Base-by-base conservation (phyloP, 2,888 invertebrate species). In the Cancer borealis region DNA sequence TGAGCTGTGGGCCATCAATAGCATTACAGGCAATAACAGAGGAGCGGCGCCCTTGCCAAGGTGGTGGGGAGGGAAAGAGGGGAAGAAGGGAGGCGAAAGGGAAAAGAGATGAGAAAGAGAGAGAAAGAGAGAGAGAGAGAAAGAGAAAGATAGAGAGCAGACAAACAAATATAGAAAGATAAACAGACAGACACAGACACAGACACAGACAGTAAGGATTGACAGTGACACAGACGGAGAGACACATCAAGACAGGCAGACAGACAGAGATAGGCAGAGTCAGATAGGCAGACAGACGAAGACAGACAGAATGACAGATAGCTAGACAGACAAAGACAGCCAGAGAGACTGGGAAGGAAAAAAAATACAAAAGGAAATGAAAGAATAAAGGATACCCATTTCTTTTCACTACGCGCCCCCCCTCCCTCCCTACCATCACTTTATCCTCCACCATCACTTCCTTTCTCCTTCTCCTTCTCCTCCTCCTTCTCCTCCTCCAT, bases 11-110 rank as follows among this genome's bases (percentile, higher is more conserved):
- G 88, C 93, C 93, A 93, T 93, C 90, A 93, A 93, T 91, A 93
- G 93, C 93, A 93, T 93, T 93, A 93, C 90, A 93, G 79, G 93
- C 93, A 93, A 93, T 93, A 93, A 93, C 93, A 91, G 93, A n/a
- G 88, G 88, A 88, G 87, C 54, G 46, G 87, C 54, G 46, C 92
- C 73, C 92, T 91, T 91, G n/a, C 30, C 84, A 90, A 90, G 90
- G 90, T 54, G 90, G 47, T 47, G 90, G 84, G 84, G 84, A 79
- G 10, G 30, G 90, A 89, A 89, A 89, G 21, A 26, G 60, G 79
- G 49, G 30, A 79, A 92, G 92, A 92, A n/a, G 46, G 79, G 79
- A 47, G 47, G 84, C 45, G 49, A 47, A 66, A 79, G 49, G 46
- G 79, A 84, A 46, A 90, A 90, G 60, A 39, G 60, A 54, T 54